Evolutionary conservation across 2,113 vertebrate genomes (phyloP).

Genomic region (Oreocharis arfaki): DNA sequence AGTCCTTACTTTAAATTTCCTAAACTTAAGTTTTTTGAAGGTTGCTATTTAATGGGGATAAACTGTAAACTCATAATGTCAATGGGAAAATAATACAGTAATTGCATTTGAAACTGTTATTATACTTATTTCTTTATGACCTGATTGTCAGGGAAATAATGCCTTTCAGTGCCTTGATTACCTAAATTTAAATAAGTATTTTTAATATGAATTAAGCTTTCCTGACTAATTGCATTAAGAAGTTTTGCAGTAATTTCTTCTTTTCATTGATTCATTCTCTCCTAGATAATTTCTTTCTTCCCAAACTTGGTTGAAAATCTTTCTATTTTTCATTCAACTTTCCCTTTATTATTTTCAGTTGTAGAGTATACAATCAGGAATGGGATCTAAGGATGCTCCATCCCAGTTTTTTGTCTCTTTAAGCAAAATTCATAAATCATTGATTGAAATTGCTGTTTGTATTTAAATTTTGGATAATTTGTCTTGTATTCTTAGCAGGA

Average conservation of each 20-base stretch:
- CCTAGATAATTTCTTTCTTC: not conserved
- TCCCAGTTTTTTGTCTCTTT: not conserved
- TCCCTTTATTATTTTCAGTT: not conserved
- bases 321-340: not conserved
- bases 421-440: not conserved
- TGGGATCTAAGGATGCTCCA: not conserved
- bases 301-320: not conserved
- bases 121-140: not conserved
- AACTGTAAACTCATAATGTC: not conserved
- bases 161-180: not conserved
- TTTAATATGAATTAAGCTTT: not conserved
- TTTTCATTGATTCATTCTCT: not conserved
- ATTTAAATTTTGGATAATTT: not conserved
- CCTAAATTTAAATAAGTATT: not conserved
- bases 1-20: not conserved
- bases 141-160: not conserved
- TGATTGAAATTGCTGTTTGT: not conserved
- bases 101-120: not conserved
- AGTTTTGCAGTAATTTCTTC: not conserved
- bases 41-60: not conserved
- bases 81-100: not conserved
- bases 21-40: not conserved
- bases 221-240: not conserved
- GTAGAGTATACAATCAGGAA: not conserved
- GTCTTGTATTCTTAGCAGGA: not conserved